These are phyloP conservation scores for Centropyge bicolor DNA, from an alignment of 2,797 vertebrate species.

Conservation along the genomic window DNA sequence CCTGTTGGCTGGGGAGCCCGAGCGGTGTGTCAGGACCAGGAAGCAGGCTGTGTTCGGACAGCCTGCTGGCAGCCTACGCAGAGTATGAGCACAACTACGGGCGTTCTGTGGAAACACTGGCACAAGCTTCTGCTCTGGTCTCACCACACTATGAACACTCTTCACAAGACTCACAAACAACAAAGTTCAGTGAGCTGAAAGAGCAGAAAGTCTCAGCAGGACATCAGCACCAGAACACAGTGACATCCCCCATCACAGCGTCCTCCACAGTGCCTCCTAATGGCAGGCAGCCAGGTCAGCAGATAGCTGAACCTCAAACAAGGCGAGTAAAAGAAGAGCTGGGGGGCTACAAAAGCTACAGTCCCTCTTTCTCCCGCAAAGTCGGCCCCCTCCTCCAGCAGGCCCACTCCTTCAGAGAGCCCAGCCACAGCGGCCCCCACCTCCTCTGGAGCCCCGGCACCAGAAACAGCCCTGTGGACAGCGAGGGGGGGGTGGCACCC, in stretches of 20 bases:
- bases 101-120: conserved; percentile 89
- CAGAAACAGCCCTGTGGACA: conserved; percentile 66
- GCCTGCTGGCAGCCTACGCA: conserved; percentile 85
- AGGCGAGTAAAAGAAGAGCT: conserved; percentile 83
- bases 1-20: conserved; percentile 71
- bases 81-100: conserved; percentile 85
- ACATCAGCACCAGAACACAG: conserved; percentile 52
- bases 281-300: conserved; percentile 64
- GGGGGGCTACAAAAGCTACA: conserved; percentile 91
- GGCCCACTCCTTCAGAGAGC: conserved; percentile 90
- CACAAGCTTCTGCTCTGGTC: conserved; percentile 83
- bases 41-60: conserved; percentile 87
- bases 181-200: conserved; percentile 40
- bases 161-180: conserved; percentile 35
- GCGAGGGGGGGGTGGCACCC: conserved; percentile 23
- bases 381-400: conserved; percentile 87
- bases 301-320: conserved; percentile 83
- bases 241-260: not conserved
- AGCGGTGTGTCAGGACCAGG: conserved; percentile 48
- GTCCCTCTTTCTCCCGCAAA: conserved; percentile 90
- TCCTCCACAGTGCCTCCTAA: conserved; percentile 41
- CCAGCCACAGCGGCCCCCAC: conserved; percentile 81
- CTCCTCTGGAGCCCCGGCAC: conserved; percentile 67
- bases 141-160: conserved; percentile 74
- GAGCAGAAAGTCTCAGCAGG: conserved; percentile 37